phyloP scores from a whole-genome alignment of 1,140 invertebrate species.

The Trinorchestia longiramus region DNA sequence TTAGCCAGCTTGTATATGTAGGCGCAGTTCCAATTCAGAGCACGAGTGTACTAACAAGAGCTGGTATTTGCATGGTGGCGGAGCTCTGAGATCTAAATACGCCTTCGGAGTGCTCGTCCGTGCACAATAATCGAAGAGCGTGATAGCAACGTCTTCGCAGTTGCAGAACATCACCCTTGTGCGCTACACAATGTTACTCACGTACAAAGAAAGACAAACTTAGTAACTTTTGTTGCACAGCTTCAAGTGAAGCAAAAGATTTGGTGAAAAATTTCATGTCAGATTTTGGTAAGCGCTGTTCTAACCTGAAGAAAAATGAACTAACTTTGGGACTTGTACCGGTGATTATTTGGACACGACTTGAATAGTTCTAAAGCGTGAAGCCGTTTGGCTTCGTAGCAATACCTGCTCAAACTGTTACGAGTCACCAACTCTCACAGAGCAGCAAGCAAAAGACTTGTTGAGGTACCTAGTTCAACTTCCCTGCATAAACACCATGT shows the following conservation, averaged over 20 bases:
- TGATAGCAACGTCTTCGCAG: background rate
- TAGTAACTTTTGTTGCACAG: background rate
- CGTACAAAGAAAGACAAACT: conserved; percentile 51
- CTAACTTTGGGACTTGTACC: conserved; percentile 51
- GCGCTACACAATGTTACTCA: background rate
- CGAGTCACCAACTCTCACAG: background rate
- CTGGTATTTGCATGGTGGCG: conserved; percentile 10
- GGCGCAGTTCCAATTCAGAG: background rate
- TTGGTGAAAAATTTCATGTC: conserved; percentile 38
- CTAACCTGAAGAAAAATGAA: conserved; percentile 44
- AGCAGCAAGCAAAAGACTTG: background rate
- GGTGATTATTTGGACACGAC: conserved; percentile 48
- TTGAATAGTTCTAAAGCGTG: conserved; percentile 14
- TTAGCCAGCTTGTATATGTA: background rate
- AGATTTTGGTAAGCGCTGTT: conserved; percentile 17
- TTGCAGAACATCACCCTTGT: background rate
- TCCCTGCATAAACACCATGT: background rate
- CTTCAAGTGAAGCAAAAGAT: conserved; percentile 35
- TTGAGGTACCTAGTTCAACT: background rate
- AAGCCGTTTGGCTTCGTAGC: background rate
- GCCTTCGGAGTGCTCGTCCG: background rate
- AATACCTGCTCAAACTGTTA: conserved; percentile 41
- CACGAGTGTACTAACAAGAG: conserved; percentile 33
- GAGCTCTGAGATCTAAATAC: conserved; percentile 33
- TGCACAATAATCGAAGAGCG: conserved; percentile 26